Evolutionary conservation across 2,888 invertebrate genomes (phyloP).

Genomic region (Carterocephalus palaemon): DNA sequence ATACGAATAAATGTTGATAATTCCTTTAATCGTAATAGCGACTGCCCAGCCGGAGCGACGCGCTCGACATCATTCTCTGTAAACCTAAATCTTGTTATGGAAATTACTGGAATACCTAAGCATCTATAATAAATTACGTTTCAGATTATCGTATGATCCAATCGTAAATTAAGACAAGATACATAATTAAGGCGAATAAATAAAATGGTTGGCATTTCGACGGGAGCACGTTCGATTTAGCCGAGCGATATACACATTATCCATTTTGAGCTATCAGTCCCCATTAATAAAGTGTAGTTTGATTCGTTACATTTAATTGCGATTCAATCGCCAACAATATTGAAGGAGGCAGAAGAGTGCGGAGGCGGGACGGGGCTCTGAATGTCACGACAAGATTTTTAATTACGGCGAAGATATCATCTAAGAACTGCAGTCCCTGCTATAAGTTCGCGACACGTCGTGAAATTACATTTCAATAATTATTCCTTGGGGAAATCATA

Average conservation of each 20-base stretch:
- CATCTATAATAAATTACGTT: slow-evolving; percentile 75
- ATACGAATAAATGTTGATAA: slow-evolving; percentile 72
- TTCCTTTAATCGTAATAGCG: slow-evolving; percentile 63
- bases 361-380: slow-evolving; percentile 73
- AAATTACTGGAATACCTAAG: slow-evolving; percentile 73
- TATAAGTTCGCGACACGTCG: slow-evolving; percentile 60
- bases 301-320: slow-evolving; percentile 75
- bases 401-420: slow-evolving; percentile 77
- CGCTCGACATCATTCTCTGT: slow-evolving; percentile 59
- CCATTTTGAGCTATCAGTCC: slow-evolving; percentile 74
- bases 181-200: slow-evolving; percentile 80
- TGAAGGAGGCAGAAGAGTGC: slow-evolving; percentile 69
- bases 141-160: slow-evolving; percentile 79
- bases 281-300: slow-evolving; percentile 76
- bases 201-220: slow-evolving; percentile 79
- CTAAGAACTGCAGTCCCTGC: slow-evolving; percentile 67
- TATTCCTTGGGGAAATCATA: slow-evolving; percentile 46
- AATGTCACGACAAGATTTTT: slow-evolving; percentile 80
- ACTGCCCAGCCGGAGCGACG: slow-evolving; percentile 46
- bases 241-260: slow-evolving; percentile 50
- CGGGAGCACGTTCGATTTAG: slow-evolving; percentile 77
- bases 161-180: slow-evolving; percentile 80
- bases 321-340: slow-evolving; percentile 78
- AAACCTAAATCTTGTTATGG: slow-evolving; percentile 77
- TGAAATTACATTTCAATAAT: slow-evolving; percentile 75